Evolutionary conservation across 2,797 vertebrate species (phyloP).

Genomic region (Pangasius macronema): DNA sequence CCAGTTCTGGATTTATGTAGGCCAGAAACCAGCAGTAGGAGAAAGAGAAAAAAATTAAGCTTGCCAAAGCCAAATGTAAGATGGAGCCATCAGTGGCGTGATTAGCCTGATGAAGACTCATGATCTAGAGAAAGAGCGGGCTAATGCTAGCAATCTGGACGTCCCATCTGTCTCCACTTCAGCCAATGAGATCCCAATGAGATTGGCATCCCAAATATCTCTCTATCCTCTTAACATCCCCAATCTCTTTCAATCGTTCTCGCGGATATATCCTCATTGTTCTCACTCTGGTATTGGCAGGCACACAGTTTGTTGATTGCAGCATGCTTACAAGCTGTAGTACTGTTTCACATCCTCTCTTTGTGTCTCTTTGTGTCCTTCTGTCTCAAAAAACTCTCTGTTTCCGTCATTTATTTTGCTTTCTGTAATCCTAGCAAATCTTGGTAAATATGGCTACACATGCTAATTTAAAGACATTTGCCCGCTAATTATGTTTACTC

Average conservation of each 20-base stretch:
- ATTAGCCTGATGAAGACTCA: slow-evolving; percentile 50
- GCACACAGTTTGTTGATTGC: neutral
- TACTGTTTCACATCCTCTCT: neutral
- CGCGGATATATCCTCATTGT: neutral
- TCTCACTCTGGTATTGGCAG: slow-evolving; percentile 11
- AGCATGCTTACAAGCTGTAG: neutral
- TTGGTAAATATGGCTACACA: neutral
- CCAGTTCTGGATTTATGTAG: neutral
- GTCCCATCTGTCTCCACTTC: slow-evolving; percentile 47
- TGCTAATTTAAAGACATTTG: neutral
- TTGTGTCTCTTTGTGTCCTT: neutral
- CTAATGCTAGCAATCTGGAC: slow-evolving; percentile 48
- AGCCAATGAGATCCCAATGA: slow-evolving; percentile 25
- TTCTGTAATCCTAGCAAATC: neutral
- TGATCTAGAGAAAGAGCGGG: slow-evolving; percentile 32
- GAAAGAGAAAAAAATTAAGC: neutral
- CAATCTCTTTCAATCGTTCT: neutral
- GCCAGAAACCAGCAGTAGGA: neutral
- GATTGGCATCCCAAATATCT: slow-evolving; percentile 1
- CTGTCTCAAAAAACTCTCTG: neutral
- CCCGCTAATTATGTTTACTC: neutral
- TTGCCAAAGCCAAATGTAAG: slow-evolving; percentile 13
- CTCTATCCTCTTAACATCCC: neutral
- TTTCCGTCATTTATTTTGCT: neutral
- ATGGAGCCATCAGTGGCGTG: slow-evolving; percentile 24